Conservation (phyloP, 1,140 invertebrate genomes). For the Brachionus rubens region DNA sequence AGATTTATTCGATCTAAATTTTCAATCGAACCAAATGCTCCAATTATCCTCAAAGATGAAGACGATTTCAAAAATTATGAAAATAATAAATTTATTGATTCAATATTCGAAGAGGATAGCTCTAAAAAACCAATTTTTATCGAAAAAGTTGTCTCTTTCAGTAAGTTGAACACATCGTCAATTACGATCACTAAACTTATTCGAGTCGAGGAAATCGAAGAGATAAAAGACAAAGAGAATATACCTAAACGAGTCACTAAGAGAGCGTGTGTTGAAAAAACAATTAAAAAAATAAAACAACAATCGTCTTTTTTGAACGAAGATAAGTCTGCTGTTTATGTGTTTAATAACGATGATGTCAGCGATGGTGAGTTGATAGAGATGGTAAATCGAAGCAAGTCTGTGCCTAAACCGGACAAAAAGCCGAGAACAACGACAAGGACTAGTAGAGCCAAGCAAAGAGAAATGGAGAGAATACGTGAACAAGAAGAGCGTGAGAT, state of each 20-base stretch:
- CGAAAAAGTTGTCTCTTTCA: neutral
- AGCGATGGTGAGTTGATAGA: neutral
- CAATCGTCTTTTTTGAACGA: neutral
- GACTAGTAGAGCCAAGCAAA: too few species aligned
- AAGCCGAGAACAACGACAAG: neutral
- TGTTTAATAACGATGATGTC: neutral
- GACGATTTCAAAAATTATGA: neutral
- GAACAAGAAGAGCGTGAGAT: neutral
- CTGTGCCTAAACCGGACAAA: neutral
- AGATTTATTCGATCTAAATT: too few species aligned
- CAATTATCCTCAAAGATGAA: neutral
- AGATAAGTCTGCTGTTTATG: neutral
- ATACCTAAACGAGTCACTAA: neutral
- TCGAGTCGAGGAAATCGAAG: neutral
- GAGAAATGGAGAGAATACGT: neutral
- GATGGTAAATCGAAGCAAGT: neutral
- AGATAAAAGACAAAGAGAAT: neutral
- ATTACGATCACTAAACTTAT: neutral
- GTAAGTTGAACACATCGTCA: neutral
- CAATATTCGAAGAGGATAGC: neutral
- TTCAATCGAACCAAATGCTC: too few species aligned
- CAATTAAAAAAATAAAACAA: too few species aligned
- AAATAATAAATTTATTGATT: slow-evolving; percentile 1
- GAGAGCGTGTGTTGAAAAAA: too few species aligned
- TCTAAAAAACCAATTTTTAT: neutral